These are phyloP conservation scores for Peromyscus nudipes DNA, from an alignment of 2,797 vertebrate genomes.

Conservation along the genomic window DNA sequence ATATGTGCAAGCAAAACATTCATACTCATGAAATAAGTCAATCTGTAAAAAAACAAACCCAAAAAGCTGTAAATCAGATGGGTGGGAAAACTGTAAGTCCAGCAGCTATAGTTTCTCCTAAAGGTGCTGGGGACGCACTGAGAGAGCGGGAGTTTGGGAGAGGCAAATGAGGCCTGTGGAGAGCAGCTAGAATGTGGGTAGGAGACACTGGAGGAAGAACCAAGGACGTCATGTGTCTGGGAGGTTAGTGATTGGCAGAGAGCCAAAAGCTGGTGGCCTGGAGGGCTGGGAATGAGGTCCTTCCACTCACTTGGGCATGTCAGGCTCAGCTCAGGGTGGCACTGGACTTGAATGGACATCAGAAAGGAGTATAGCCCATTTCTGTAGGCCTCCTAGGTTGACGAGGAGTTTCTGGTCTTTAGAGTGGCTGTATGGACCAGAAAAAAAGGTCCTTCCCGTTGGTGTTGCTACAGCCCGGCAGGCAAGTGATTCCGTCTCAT, in stretches of 20 bases:
- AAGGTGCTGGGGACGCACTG: neutral
- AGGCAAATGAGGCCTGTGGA: neutral
- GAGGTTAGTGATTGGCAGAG: neutral
- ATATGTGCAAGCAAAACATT: neutral
- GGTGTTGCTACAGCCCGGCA: too few species aligned
- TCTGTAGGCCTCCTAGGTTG: neutral
- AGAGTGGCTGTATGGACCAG: neutral
- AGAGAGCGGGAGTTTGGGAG: neutral
- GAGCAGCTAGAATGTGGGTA: neutral
- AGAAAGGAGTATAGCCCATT: neutral
- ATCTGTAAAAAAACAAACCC: neutral
- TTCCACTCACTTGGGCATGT: fast-evolving
- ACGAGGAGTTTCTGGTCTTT: neutral
- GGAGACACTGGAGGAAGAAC: neutral
- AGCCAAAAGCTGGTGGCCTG: neutral
- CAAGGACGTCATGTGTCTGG: neutral
- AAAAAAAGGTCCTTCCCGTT: too few species aligned
- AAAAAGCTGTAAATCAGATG: neutral
- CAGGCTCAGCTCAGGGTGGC: too few species aligned
- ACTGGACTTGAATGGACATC: too few species aligned
- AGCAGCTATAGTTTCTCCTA: neutral
- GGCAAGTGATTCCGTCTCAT: neutral
- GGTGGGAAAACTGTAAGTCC: neutral
- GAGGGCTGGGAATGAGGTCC: neutral
- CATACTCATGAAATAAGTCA: neutral